Base-by-base conservation (phyloP, 2,797 vertebrate species). In the Xiphophorus birchmanni region DNA sequence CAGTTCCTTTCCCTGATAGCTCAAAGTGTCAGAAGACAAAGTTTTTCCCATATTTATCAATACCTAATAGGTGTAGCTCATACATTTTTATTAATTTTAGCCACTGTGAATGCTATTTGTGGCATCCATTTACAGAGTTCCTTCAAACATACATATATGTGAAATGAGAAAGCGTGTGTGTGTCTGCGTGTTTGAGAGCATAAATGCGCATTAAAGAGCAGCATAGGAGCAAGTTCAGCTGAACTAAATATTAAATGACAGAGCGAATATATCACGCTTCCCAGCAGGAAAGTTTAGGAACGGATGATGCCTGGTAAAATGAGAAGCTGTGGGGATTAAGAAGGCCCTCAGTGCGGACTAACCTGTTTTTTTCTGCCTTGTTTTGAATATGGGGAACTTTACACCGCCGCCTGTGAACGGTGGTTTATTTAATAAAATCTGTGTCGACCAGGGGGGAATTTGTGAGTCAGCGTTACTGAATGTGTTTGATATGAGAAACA, bases 171-270 rank as follows among this genome's bases (percentile, higher is more conserved):
- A 58, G 56, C 40, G 2, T 45, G 75, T 45, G 75, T 76, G 73
- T 82, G 8, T 75, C 40, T 71, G 47, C 80, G 9, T 80, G 26
- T 74, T 52, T 82, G 5, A 65, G 69, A 35, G 74, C 1, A 4
- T 73, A 67, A 29, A 63, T n/a, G 65, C 35, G 75, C 72, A 79
- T 84, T 56, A 84, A 72, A 79, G 81, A 85, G 86, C 74, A 60
- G 81, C 73, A 63, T n/a, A 73, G 60, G 69, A 77, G 73, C 71
- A 80, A 80, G 74, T 86, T 88, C 76, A 72, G n/a, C 76, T 84
- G 69, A 83, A 79, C 82, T 92, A 89, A 91, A 94, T 93, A 90
- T 92, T 90, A 91, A 88, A 94, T 92, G 90, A 90, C 86, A 88
- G 77, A 82, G 79, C 26, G 56, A 87, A 1, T 1, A 32, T 88